Percentiles rank a stretch among this genome's conserved stretches.
Conservation (phyloP, 2,797 vertebrate species). For the Ceryle rudis region DNA sequence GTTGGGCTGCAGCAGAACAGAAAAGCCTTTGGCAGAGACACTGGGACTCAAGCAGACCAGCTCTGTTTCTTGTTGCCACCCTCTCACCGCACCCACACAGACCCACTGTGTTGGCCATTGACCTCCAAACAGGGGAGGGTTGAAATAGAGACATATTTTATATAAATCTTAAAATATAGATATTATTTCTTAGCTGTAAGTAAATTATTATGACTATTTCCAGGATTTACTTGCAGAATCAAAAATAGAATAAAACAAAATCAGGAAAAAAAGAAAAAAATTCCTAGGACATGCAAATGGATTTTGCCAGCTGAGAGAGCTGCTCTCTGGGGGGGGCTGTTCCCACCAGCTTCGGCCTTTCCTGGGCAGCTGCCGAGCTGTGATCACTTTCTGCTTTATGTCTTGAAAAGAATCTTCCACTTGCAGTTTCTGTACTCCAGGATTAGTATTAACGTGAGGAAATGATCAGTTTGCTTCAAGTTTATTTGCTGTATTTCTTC, state of each 20-base stretch:
- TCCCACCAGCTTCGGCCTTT: not conserved
- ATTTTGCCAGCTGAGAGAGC: too few species aligned
- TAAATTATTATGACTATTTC: not conserved
- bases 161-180: not conserved
- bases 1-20: not conserved
- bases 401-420: not conserved
- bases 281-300: not conserved
- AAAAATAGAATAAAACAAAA: not conserved
- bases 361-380: not conserved
- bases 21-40: not conserved
- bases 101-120: accelerated
- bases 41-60: not conserved
- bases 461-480: not conserved
- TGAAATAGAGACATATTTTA: not conserved
- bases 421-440: not conserved
- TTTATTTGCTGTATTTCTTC: not conserved
- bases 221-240: accelerated
- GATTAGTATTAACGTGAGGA: not conserved
- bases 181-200: not conserved
- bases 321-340: not conserved
- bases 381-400: accelerated
- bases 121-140: accelerated
- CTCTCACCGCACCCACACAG: too few species aligned
- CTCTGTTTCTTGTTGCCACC: accelerated
- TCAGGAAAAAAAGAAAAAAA: too few species aligned